A percentile compares a stretch with the other conserved stretches of the same genome.
phyloP scores from a whole-genome alignment of 2,797 vertebrate species.

The Pipistrellus pipistrellus region DNA sequence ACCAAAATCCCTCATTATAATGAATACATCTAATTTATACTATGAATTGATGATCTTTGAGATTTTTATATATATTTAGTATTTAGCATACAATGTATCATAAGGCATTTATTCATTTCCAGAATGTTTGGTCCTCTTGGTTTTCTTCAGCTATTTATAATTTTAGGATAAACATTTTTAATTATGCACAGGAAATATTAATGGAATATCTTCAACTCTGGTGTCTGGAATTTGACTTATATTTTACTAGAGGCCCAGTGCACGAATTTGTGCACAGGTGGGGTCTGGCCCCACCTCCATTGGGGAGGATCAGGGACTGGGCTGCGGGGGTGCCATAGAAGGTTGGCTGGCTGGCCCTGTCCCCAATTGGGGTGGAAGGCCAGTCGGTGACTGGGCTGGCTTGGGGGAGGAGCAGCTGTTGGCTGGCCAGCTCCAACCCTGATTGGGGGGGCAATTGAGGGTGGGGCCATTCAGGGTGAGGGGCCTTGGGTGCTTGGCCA shows the following conservation, averaged over 20 bases:
- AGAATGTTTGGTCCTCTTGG: background rate
- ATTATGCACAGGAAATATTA: constrained; percentile 54
- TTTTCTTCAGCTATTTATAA: constrained; percentile 64
- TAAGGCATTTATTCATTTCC: constrained; percentile 24
- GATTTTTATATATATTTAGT: constrained; percentile 2
- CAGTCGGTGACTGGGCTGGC: too few species aligned
- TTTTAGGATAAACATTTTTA: constrained; percentile 26
- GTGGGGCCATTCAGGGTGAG: too few species aligned
- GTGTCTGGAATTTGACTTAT: background rate
- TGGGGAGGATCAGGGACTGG: too few species aligned
- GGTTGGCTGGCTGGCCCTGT: too few species aligned
- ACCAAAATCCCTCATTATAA: background rate
- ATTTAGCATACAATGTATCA: background rate
- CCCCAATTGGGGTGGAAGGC: too few species aligned
- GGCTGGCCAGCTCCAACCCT: too few species aligned
- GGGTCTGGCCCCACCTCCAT: rapidly evolving
- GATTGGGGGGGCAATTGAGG: too few species aligned
- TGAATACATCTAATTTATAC: constrained; percentile 22
- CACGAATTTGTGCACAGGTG: too few species aligned
- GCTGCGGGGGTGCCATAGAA: too few species aligned
- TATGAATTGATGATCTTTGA: constrained; percentile 15
- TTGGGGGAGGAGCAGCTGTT: too few species aligned
- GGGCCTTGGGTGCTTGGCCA: too few species aligned
- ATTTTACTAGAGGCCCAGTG: background rate
- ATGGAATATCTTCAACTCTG: constrained; percentile 17